Base-by-base conservation (phyloP, 2,113 vertebrate species). In the Plecotus auritus region DNA sequence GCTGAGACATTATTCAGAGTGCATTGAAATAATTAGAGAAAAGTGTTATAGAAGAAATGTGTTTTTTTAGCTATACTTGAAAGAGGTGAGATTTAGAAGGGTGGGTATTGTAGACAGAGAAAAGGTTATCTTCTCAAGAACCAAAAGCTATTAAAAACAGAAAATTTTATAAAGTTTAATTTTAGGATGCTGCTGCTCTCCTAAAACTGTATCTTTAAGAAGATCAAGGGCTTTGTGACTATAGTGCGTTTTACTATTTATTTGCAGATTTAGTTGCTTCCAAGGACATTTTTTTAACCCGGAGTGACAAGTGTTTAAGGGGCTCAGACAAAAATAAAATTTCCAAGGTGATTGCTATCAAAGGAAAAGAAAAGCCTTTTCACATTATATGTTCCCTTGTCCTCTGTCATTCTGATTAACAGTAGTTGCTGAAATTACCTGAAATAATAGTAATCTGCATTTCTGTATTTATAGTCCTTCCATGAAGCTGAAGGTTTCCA, bases 331-430 rank as follows among this genome's bases (percentile, higher is more conserved):
- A 89, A 88, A 69, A 40, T 78, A 45, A 90, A 85, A 49, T 54
- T 32, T 94, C 67, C 74, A 80, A 69, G 42, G 40, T 20, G 54
- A 92, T 86, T 16, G 2, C 74, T 80, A 72, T 47, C 70, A 59
- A 92, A 81, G 47, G 42, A 90, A 90, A 88, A 93, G 40, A 66
- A 81, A 96, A 76, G 26, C 56, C 64, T 70, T 74, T 96, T 84
- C 49, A 40, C 77, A 90, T 72, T 83, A 22, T 42, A 42, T 17
- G 47, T 88, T 90, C 54, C 49, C 2, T 7, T 81, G 45, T 88
- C 69, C 37, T 91, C 69, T 93, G 77, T 85, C 82, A 70, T 47
- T 76, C 78, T 69, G n/a, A 82, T 96, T 86, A 94, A 14, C 23
- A 80, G 56, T 1, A 88, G n/a, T 32, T 85, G 51, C 20, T 90